These are phyloP conservation scores for Homarus gammarus DNA, from an alignment of 2,888 invertebrate species.

Conservation along the genomic window DNA sequence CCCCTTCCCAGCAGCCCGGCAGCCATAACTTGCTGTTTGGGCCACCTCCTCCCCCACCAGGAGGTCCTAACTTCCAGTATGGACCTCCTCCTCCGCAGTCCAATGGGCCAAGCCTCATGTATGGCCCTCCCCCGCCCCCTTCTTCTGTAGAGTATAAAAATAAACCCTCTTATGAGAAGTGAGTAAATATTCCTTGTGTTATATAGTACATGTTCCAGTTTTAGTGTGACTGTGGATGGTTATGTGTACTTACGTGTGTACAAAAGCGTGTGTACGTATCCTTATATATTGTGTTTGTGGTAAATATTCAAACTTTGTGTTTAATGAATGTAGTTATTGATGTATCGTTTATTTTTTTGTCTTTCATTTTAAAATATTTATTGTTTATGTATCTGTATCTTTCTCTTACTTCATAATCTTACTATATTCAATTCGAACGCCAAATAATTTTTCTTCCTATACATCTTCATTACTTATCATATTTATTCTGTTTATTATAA, in stretches of 20 bases:
- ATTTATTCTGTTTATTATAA: too few species aligned
- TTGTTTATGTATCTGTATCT: too few species aligned
- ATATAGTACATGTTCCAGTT: not conserved
- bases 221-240: not conserved
- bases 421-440: too few species aligned
- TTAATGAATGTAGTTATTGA: too few species aligned
- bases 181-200: constrained; percentile 1
- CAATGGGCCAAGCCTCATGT: not conserved
- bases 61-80: not conserved
- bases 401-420: too few species aligned
- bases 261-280: too few species aligned
- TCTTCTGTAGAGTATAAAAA: not conserved
- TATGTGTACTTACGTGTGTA: not conserved
- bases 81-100: constrained; percentile 2
- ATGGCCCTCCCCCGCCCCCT: constrained; percentile 15
- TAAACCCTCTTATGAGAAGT: not conserved
- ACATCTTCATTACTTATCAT: too few species aligned
- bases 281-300: too few species aligned
- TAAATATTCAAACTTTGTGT: too few species aligned
- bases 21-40: not conserved
- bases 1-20: not conserved
- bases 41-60: not conserved
- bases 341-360: too few species aligned
- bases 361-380: too few species aligned
- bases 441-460: too few species aligned